Percentiles rank a stretch among this genome's conserved stretches.
Conservation (phyloP, 2,888 invertebrate species). For the Carterocephalus palaemon region DNA sequence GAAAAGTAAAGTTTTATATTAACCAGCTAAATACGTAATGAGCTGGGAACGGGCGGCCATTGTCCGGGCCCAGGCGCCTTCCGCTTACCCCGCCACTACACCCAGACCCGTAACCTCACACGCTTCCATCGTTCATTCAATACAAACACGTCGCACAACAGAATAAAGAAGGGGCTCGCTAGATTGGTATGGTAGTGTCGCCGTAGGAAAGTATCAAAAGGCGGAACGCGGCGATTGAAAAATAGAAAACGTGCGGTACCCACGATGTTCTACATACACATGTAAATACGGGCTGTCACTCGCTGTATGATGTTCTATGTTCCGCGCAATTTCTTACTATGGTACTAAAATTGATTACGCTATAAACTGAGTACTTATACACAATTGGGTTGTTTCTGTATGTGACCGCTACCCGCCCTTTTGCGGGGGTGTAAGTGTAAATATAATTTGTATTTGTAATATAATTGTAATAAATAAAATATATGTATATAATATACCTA, state of each 20-base stretch:
- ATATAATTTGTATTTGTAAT: too few relatives aligned
- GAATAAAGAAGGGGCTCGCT: constrained; percentile 43
- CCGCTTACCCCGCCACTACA: constrained; percentile 58
- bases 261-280: constrained; percentile 44
- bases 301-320: constrained; percentile 24
- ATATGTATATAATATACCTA: too few relatives aligned
- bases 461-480: too few relatives aligned
- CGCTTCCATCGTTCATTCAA: constrained; percentile 44
- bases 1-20: constrained; percentile 3
- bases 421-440: too few relatives aligned
- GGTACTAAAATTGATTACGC: too few relatives aligned
- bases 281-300: constrained; percentile 54
- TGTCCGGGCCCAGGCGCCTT: constrained; percentile 69
- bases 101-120: constrained; percentile 50
- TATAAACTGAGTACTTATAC: too few relatives aligned
- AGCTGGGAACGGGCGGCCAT: constrained; percentile 72
- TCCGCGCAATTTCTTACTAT: too few relatives aligned
- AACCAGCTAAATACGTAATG: constrained; percentile 66
- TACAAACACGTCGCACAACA: constrained; percentile 36
- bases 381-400: too few relatives aligned
- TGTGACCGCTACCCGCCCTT: too few relatives aligned
- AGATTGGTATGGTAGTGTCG: constrained; percentile 53
- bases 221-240: constrained; percentile 72
- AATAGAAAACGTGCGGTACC: constrained; percentile 63
- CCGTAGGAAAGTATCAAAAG: constrained; percentile 73